Base-by-base conservation (phyloP, 2,797 vertebrate genomes). In the Schizopygopsis malacanthus region DNA sequence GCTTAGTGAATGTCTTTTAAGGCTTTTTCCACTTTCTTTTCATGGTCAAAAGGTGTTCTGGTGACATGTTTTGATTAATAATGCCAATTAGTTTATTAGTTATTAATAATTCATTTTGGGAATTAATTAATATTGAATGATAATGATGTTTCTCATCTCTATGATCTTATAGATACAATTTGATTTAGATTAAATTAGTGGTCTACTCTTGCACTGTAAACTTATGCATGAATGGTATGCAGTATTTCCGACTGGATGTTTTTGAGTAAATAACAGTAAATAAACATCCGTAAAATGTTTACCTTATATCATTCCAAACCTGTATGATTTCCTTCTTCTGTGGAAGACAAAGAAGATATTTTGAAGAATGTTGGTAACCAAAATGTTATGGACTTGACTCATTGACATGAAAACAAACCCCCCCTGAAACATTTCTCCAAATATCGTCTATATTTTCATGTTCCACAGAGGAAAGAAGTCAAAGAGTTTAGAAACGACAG, bases 1-100 rank as follows among this genome's bases (percentile, higher is more conserved):
- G 91, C 91, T 91, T 90, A 83, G 65, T 81, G 65, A 89, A 93
- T 93, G 93, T 94, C 93, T 92, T 92, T 94, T 92, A 94, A 86
- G 33, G 65, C 43, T 65, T 56, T 85, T 75, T 56, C 54, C 4
- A 3, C 87, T 90, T 91, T 82, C 50, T 54, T 79, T 73, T 75
- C 9, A 72, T 37, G 16, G 52, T 39, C 0, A 3, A 28, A 56
- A 63, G 18, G 69, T 73, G 50, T 59, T 52, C 37, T 71, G 20
- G n/a, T 43, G 16, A 61, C 39, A 45, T 69, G 15, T 45, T 70
- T 45, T 43, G 41, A 72, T 80, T 80, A 73, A 72, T 25, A 25
- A 61, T 13, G 13, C 0, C 45, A 39, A 25, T 81, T 50, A 41
- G 11, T 80, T 80, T 25, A 28, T 37, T 37, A 54, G 18, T 12